Evolutionary conservation across 2,113 vertebrate species (phyloP).

Genomic region (Xiphophorus maculatus): DNA sequence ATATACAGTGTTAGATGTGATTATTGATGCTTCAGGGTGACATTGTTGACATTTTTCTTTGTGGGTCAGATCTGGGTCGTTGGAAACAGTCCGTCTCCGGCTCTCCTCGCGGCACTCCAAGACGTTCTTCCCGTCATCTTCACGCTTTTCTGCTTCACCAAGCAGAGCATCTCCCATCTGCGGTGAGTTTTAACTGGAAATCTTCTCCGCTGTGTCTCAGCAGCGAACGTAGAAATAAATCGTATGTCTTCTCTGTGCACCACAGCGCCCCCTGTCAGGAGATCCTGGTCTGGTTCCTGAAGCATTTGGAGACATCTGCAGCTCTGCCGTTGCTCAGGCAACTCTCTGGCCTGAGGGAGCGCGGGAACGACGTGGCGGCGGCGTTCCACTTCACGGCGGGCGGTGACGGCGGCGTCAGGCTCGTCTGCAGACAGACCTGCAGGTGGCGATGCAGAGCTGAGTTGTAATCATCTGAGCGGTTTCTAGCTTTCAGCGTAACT

Average conservation of each 20-base stretch:
- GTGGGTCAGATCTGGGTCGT: conserved; percentile 86
- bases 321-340: conserved; percentile 78
- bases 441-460: conserved; percentile 73
- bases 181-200: conserved; percentile 76
- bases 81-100: conserved; percentile 81
- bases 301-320: conserved; percentile 70
- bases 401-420: conserved; percentile 81
- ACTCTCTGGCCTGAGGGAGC: conserved; percentile 76
- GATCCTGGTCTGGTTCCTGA: conserved; percentile 89
- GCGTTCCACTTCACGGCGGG: conserved; percentile 82
- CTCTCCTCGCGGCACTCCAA: conserved; percentile 80
- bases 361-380: conserved; percentile 51
- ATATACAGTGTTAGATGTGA: too few species aligned
- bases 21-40: too few species aligned
- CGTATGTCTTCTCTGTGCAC: conserved; percentile 18
- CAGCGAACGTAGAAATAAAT: neutral
- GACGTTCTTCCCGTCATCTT: conserved; percentile 86
- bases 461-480: neutral
- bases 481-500: too few species aligned
- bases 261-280: conserved; percentile 88
- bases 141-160: conserved; percentile 90
- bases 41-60: neutral
- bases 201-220: neutral
- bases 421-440: conserved; percentile 67
- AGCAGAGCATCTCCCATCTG: conserved; percentile 88